phyloP scores from a whole-genome alignment of 1,140 invertebrate genomes.

The Drosophila hydei region DNA sequence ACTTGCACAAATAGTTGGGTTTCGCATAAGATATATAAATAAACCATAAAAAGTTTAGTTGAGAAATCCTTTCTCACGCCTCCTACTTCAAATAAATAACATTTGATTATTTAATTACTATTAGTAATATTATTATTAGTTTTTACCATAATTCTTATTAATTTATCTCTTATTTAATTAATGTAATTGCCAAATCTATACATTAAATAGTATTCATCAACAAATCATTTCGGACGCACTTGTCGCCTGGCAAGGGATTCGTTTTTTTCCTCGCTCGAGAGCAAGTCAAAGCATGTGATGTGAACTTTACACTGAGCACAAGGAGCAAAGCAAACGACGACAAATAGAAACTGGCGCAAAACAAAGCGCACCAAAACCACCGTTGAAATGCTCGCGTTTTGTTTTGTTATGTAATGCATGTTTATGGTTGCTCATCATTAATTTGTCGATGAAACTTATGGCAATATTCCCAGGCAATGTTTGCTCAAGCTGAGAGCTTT shows the following conservation, averaged over 20 bases:
- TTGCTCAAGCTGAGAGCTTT: slow-evolving; percentile 62
- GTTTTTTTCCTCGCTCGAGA: slow-evolving; percentile 12
- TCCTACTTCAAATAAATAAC: too few relatives aligned
- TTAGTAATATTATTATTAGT: too few relatives aligned
- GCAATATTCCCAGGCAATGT: slow-evolving; percentile 77
- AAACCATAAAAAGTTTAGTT: too few relatives aligned
- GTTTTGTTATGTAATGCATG: slow-evolving; percentile 81
- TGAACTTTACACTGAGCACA: slow-evolving; percentile 57
- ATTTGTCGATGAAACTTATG: slow-evolving; percentile 82
- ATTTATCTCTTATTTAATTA: too few relatives aligned
- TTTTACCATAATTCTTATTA: too few relatives aligned
- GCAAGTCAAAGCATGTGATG: slow-evolving; percentile 46
- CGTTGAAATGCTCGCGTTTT: slow-evolving; percentile 47
- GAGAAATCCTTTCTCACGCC: too few relatives aligned
- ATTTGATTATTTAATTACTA: too few relatives aligned
- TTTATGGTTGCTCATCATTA: slow-evolving; percentile 79
- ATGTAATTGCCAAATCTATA: too few relatives aligned
- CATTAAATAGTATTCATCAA: background rate
- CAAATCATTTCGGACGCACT: slow-evolving; percentile 12
- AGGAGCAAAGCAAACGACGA: slow-evolving; percentile 26
- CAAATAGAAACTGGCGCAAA: slow-evolving; percentile 35
- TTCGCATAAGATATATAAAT: too few relatives aligned
- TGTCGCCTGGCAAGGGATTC: slow-evolving; percentile 24
- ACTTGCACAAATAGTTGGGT: too few relatives aligned
- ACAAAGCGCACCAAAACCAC: slow-evolving; percentile 24